Conservation (phyloP, 2,113 vertebrate genomes). For the Pipra filicauda region DNA sequence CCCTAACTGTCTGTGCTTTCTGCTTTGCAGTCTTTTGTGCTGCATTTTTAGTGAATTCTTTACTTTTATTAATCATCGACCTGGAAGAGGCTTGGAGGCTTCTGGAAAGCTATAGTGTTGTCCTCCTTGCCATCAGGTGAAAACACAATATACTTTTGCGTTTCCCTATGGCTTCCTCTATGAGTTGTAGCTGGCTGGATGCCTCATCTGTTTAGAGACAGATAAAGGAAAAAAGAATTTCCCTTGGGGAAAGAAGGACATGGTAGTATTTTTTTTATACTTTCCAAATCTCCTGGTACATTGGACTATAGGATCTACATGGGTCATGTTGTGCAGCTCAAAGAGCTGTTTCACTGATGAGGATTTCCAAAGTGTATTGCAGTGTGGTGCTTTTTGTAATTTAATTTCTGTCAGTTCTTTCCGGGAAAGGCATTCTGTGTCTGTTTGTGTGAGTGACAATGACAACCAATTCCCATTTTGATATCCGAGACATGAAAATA, state of each 20-base stretch:
- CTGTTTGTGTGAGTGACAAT: not conserved
- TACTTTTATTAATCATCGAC: not conserved
- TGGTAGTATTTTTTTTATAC: not conserved
- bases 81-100: not conserved
- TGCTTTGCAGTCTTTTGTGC: not conserved
- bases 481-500: not conserved
- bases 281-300: not conserved
- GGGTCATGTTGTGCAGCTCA: not conserved
- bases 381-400: not conserved
- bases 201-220: not conserved
- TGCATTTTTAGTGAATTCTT: not conserved
- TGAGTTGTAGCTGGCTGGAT: not conserved
- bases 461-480: constrained; percentile 5
- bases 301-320: not conserved
- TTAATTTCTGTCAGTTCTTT: not conserved
- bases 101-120: not conserved
- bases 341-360: not conserved
- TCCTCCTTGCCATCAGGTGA: not conserved
- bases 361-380: not conserved
- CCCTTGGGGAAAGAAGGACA: not conserved
- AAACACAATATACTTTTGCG: not conserved
- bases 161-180: not conserved
- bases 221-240: not conserved
- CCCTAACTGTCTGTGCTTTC: not conserved
- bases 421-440: not conserved